phyloP scores from a whole-genome alignment of 2,888 invertebrate genomes.

The Acanthosepion pharaonis region DNA sequence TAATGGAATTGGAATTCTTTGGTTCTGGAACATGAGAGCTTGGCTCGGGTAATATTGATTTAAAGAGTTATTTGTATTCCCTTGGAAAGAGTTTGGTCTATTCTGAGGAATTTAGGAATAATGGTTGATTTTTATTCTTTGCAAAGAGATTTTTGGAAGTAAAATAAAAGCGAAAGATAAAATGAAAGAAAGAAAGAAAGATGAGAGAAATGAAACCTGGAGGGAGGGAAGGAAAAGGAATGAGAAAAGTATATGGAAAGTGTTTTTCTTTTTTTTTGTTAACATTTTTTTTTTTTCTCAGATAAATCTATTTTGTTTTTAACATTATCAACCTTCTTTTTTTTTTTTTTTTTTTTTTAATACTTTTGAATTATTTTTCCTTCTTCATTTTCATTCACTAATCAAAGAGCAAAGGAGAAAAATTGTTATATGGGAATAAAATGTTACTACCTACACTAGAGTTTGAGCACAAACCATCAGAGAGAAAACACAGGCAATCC shows the following conservation, averaged over 20 bases:
- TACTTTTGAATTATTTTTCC: no score
- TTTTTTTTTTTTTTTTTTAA: no score
- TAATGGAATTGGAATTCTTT: constrained; percentile 12
- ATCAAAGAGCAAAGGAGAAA: no score
- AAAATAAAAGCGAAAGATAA: neutral
- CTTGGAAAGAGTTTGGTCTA: neutral
- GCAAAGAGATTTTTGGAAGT: neutral
- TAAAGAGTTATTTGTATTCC: neutral
- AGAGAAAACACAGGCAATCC: no score
- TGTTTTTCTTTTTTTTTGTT: no score
- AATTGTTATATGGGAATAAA: no score
- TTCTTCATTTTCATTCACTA: no score
- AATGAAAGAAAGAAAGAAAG: neutral
- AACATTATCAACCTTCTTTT: no score
- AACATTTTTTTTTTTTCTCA: no score
- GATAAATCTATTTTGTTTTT: no score
- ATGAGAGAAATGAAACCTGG: neutral
- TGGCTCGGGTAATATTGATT: neutral
- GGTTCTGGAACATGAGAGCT: neutral
- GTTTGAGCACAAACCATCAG: no score
- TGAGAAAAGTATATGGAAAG: neutral
- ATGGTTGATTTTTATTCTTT: neutral
- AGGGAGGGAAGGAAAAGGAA: neutral
- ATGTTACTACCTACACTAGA: no score
- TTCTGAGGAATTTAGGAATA: neutral